Base-by-base conservation (phyloP, 2,797 vertebrate genomes). In the Graptemys geographica region DNA sequence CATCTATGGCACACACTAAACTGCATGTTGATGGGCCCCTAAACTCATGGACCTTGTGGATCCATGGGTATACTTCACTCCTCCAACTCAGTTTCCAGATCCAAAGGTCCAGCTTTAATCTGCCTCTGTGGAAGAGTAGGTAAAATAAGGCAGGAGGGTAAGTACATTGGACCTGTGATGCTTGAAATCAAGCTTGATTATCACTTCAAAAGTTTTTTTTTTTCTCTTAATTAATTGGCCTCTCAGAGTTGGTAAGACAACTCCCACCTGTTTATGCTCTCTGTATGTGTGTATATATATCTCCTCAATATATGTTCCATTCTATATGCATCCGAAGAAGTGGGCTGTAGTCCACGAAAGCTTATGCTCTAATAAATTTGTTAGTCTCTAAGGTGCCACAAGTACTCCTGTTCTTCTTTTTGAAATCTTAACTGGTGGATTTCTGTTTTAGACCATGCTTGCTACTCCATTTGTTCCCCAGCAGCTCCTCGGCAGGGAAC, bases 121-220 rank as follows among this genome's bases (percentile, higher is more conserved):
- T 78, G 15, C 11, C 27, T 49, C 7, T 76, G 72, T 47, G 25
- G 12, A 44, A 27, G 12, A 27, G 37, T 3, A 21, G 9, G 76
- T 53, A 82, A 92, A 93, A 94, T 0, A 89, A 3, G 80, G 27
- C 1, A 89, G 57, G 2, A 79, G 56, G 10, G 9, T 33, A 87
- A 92, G 95, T 3, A 23, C 9, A 23, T 2, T 0, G 0, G 9
- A 84, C 2, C 11, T 62, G 44, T 85, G 6, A 1, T 57, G 19
- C 90, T 13, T 52, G 65, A 69, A 93, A 92, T 37, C 37, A 37
- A 37, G 37, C 37, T 37, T 37, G 37, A 37, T 37, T 37, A 37
- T 37, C 37, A 37, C 37, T 37, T 37, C 37, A 37, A 37, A 37
- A 37, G 37, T 37, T 37, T 37, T 37, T 37, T 37, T 37, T 37